phyloP scores from a whole-genome alignment of 2,888 invertebrate genomes.

The Harpalus rufipes region DNA sequence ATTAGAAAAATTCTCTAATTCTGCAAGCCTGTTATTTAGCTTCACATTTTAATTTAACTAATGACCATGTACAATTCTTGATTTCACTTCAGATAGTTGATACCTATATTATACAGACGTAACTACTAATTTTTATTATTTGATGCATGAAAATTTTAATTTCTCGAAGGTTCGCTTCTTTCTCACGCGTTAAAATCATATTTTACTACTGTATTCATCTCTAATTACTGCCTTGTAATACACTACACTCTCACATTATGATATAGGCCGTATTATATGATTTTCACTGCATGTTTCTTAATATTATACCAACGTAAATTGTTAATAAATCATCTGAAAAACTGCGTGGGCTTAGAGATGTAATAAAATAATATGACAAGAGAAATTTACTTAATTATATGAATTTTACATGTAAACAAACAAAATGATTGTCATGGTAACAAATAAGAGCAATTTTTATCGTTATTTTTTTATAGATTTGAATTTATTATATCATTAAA shows the following conservation, averaged over 20 bases:
- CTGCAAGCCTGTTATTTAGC: neutral
- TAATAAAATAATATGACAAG: constrained; percentile 28
- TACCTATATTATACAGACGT: neutral
- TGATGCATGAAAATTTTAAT: constrained; percentile 20
- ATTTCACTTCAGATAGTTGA: constrained; percentile 18
- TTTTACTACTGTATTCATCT: constrained; percentile 18
- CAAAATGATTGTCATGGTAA: constrained; percentile 11
- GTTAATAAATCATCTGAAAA: constrained; percentile 12
- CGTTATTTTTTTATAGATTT: neutral
- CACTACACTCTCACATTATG: constrained; percentile 18
- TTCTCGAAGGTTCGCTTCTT: neutral
- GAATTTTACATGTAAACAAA: constrained; percentile 21
- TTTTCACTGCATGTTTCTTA: constrained; percentile 1
- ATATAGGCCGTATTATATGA: neutral
- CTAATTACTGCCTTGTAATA: constrained; percentile 16
- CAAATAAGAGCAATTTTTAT: neutral
- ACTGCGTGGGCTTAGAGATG: constrained; percentile 3
- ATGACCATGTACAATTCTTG: neutral
- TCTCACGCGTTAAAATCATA: constrained; percentile 43
- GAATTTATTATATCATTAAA: neutral
- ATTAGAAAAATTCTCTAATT: neutral
- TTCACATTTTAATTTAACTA: neutral
- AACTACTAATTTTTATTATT: constrained; percentile 18
- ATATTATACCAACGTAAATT: neutral
- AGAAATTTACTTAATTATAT: constrained; percentile 1